Evolutionary conservation across 2,113 vertebrate species (phyloP).

Genomic region (Malurus alboscapulatus): DNA sequence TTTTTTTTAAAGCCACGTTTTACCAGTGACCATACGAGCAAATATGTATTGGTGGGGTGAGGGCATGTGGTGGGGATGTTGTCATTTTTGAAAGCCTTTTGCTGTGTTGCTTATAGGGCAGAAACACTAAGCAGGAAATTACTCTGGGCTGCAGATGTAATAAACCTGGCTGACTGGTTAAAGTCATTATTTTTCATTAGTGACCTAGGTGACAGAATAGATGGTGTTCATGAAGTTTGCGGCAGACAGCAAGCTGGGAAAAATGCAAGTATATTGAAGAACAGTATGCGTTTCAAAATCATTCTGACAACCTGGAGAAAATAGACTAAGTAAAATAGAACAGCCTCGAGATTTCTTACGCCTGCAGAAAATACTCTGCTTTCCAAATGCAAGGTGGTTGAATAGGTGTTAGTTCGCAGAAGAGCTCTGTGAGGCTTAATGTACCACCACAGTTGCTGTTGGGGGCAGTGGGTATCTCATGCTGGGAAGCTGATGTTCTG

Average conservation of each 20-base stretch:
- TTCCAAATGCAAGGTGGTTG: not conserved
- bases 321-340: not conserved
- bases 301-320: not conserved
- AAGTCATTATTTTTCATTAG: not conserved
- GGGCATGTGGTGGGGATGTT: not conserved
- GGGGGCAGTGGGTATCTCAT: not conserved
- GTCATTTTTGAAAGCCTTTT: not conserved
- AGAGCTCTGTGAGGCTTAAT: not conserved
- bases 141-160: not conserved
- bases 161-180: not conserved
- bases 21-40: not conserved
- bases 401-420: not conserved
- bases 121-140: not conserved
- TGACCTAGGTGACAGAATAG: not conserved
- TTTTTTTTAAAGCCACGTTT: not conserved
- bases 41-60: not conserved
- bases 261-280: not conserved
- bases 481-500: not conserved
- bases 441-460: not conserved
- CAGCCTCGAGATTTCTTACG: not conserved
- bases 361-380: not conserved
- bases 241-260: not conserved
- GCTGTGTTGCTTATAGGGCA: not conserved
- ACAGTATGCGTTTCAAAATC: not conserved
- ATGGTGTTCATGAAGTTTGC: not conserved